Conservation (phyloP, 2,113 vertebrate species). For the Apaloderma vittatum region DNA sequence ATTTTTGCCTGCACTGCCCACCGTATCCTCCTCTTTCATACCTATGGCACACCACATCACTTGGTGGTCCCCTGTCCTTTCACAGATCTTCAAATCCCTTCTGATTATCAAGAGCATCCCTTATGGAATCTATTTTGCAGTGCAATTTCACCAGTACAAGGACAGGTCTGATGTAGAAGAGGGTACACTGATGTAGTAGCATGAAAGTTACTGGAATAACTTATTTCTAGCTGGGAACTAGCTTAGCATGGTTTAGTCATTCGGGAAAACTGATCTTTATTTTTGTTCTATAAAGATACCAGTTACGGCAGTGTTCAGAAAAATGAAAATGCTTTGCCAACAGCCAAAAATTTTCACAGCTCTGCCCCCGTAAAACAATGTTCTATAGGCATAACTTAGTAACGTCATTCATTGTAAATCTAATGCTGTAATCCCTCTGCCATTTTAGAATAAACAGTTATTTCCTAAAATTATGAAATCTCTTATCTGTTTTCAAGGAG, state of each 20-base stretch:
- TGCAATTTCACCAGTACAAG: neutral
- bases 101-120: neutral
- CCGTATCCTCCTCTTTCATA: neutral
- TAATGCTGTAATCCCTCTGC: constrained; percentile 57
- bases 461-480: constrained; percentile 77
- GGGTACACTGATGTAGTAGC: neutral
- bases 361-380: constrained; percentile 24
- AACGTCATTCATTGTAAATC: constrained; percentile 56
- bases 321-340: constrained; percentile 27
- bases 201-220: neutral
- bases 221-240: neutral
- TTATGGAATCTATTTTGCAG: neutral
- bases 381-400: constrained; percentile 38
- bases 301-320: constrained; percentile 17
- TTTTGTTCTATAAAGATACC: constrained; percentile 29
- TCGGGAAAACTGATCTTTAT: neutral
- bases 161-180: neutral
- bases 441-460: constrained; percentile 72
- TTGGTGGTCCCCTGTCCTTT: neutral
- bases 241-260: neutral
- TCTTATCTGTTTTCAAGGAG: constrained; percentile 52
- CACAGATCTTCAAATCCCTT: neutral
- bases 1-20: neutral
- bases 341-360: constrained; percentile 29
- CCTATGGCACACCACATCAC: neutral